These are phyloP conservation scores for Apogon talboti DNA, from an alignment of 2,797 vertebrate genomes.

Conservation along the genomic window DNA sequence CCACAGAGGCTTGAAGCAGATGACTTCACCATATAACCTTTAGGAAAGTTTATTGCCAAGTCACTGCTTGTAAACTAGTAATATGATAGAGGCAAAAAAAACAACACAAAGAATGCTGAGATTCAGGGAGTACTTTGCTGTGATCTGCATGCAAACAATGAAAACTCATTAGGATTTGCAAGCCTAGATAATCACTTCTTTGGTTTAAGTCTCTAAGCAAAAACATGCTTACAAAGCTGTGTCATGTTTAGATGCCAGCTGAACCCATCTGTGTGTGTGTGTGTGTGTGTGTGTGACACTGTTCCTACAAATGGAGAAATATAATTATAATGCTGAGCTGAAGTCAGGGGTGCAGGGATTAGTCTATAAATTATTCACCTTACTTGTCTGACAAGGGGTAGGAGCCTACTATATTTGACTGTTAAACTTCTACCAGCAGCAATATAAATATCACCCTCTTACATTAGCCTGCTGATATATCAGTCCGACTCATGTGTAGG, in stretches of 20 bases:
- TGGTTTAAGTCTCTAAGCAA: conserved; percentile 35
- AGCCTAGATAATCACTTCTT: conserved; percentile 39
- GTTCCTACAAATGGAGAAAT: background rate
- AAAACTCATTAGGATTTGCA: conserved; percentile 41
- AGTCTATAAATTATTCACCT: conserved; percentile 7
- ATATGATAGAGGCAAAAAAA: background rate
- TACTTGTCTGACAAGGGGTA: background rate
- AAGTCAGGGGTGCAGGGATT: conserved; percentile 17
- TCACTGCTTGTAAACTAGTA: background rate
- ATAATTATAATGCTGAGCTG: conserved; percentile 8
- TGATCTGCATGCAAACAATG: conserved; percentile 18
- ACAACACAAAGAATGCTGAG: no score
- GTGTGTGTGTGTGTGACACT: no score
- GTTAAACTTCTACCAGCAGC: background rate
- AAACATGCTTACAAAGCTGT: conserved; percentile 26
- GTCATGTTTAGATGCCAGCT: conserved; percentile 26
- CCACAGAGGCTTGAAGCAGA: conserved; percentile 21
- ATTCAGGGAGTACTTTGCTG: conserved; percentile 2
- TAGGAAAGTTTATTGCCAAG: background rate
- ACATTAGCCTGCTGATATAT: conserved; percentile 26
- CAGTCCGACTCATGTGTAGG: conserved; percentile 25
- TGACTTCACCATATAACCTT: conserved; percentile 6
- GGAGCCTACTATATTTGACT: no score
- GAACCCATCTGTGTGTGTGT: conserved; percentile 31
- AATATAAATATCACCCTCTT: conserved; percentile 4